Evolutionary conservation across 2,797 vertebrate species (phyloP).

Genomic region (Thamnophis elegans): DNA sequence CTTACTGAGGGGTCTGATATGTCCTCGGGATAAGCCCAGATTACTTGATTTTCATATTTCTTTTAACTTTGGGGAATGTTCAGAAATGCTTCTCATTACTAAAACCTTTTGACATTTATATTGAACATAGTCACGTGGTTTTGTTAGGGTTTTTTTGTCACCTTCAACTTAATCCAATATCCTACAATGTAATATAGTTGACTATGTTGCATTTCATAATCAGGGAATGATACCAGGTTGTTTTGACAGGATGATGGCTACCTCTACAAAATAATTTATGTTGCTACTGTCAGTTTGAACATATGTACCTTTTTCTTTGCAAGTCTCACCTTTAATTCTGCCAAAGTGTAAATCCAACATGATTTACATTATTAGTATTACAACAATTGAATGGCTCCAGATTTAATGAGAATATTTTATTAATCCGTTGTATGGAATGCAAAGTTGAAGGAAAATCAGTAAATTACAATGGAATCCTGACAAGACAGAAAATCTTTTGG

Average conservation of each 20-base stretch:
- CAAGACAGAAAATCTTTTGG: not conserved
- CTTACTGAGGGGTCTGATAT: not conserved
- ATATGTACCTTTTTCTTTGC: not conserved
- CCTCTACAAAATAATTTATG: not conserved
- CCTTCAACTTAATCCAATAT: not conserved
- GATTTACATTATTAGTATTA: not conserved
- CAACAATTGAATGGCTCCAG: not conserved
- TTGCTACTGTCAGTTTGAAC: not conserved
- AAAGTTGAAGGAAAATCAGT: not conserved
- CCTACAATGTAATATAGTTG: not conserved
- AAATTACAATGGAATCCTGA: not conserved
- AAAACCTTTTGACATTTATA: not conserved
- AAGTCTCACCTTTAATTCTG: conserved; percentile 26
- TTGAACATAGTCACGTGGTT: not conserved
- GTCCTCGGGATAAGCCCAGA: not conserved
- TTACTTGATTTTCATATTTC: not conserved
- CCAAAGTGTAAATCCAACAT: conserved; percentile 9
- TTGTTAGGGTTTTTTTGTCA: not conserved
- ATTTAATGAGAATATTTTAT: conserved; percentile 29
- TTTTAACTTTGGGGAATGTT: not conserved
- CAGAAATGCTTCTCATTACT: not conserved
- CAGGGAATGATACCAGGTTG: not conserved
- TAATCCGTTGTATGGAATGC: conserved; percentile 23
- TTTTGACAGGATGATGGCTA: not conserved
- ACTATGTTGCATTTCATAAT: not conserved